Base-by-base conservation (phyloP, 92 coral and sea anemone species). In the Epizoanthus illoricatus region DNA sequence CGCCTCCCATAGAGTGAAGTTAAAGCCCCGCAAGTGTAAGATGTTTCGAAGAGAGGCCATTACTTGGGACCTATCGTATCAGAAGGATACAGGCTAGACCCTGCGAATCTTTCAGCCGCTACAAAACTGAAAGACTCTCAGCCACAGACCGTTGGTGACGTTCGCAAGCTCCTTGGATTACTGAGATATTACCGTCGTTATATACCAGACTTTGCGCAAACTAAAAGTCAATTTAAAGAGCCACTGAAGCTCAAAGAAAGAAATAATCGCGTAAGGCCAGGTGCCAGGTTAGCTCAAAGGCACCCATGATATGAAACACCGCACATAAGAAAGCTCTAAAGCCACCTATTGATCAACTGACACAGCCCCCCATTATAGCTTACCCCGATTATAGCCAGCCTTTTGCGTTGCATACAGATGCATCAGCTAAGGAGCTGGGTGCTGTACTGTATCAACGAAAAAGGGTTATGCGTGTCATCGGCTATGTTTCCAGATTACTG, bases 1-100 rank as follows among this genome's bases (percentile, higher is more conserved):
- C 84, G 87, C 13, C 55, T 91, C 75, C 10, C 74, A 80, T 65
- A 92, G 94, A 12, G 81, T 92, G 4, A 92, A 91, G 66, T 84
- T 91, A 15, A 87, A 91, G 69, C 90, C 95, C 19, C 21, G 39
- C 3, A 91, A 91, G 74, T 91, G 94, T 62, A 74, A 71, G 71
- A 82, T 88, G 55, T 88, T 91, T 59, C 84, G 87, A 58, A 81
- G 75, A 42, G 78, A 89, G 71, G 94, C 33, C 88, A 74, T 62
- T 92, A 89, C 56, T 71, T 92, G 47, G 92, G 92, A 0, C 83
- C 75, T 56, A 84, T 89, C 13, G 91, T 92, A 16, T 76, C 91
- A 40, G 84, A 89, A 7, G 96, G 96, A 6, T 92, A 89, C 71
- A 16, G 69, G 18, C 75, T 84, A 67, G 96, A 89, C 64, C 86